Percentiles rank a stretch among this genome's conserved stretches.
Conservation (phyloP, 2,888 invertebrate genomes). For the Heliconius ismenius region DNA sequence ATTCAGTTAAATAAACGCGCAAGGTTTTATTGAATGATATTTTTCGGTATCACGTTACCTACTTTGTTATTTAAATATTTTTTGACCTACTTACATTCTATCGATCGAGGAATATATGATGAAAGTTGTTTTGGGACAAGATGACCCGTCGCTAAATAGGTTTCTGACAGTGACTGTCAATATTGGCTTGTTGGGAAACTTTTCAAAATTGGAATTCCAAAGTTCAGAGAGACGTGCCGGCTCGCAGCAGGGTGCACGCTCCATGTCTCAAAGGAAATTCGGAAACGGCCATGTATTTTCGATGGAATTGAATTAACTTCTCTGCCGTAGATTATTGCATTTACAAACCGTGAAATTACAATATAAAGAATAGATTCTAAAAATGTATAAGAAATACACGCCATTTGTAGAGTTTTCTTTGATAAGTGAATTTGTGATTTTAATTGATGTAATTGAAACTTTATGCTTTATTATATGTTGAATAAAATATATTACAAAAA, state of each 20-base stretch:
- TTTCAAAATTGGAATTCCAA: conserved; percentile 82
- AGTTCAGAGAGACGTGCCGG: conserved; percentile 77
- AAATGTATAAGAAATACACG: neutral
- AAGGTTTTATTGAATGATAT: neutral
- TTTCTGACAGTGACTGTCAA: conserved; percentile 77
- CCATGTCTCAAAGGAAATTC: conserved; percentile 80
- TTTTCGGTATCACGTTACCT: neutral
- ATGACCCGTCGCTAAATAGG: conserved; percentile 60
- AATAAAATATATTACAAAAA: too few relatives aligned
- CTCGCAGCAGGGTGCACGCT: conserved; percentile 70
- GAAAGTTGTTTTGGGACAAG: conserved; percentile 48
- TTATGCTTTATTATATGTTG: too few relatives aligned
- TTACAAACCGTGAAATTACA: conserved; percentile 71
- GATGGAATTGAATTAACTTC: conserved; percentile 76
- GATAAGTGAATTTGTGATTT: neutral
- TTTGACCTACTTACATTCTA: conserved; percentile 7
- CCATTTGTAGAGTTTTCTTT: neutral
- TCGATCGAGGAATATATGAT: conserved; percentile 25
- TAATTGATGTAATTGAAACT: neutral
- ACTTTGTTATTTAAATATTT: conserved; percentile 24
- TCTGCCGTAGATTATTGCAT: conserved; percentile 74
- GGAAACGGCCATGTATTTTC: conserved; percentile 75
- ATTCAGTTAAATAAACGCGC: neutral
- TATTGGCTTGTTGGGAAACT: conserved; percentile 77
- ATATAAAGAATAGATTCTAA: conserved; percentile 41